Base-by-base conservation (phyloP, 2,113 vertebrate species). In the Leucopsar rothschildi region DNA sequence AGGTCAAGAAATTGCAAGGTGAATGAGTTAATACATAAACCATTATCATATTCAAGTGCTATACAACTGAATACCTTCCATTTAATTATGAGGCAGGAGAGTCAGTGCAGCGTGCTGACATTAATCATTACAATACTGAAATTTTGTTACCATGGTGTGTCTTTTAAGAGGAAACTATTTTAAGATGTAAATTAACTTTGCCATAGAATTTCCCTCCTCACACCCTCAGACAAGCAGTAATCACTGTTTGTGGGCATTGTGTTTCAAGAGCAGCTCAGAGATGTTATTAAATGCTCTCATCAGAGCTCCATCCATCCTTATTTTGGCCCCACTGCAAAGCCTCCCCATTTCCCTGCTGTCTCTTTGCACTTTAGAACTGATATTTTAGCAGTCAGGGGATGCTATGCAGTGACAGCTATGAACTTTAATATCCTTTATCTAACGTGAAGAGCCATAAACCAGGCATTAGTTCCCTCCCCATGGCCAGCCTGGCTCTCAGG, bases 31-130 rank as follows among this genome's bases (percentile, higher is more conserved):
- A 93, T 61, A 85, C 40, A 90, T 77, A 89, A 88, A 80, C 63
- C 16, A 47, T 93, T 89, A 70, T 73, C 52, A 63, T 60, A 79
- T 33, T 88, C 66, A 39, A 57, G 73, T 65, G 80, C 84, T 21
- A 6, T 27, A 68, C 76, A 75, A 69, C 47, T 24, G 82, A 69
- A n/a, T 35, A 11, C 66, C 91, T 95, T 83, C 69, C 55, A 56
- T 71, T 96, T 96, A 92, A 92, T 92, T 83, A 95, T 19, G 79
- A 97, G 94, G 79, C 94, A 69, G 90, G 10, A 27, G 82, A 97
- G 93, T 66, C 96, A 82, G 91, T 28, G 75, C 83, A 60, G 33
- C 55, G 92, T 50, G 25, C 68, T 59, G 87, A 77, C 89, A 90
- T 95, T 92, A 95, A 95, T 96, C 95, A 96, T 33, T 31, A 69